Conservation (phyloP, 1,140 invertebrate species). For the Hetaerina americana region DNA sequence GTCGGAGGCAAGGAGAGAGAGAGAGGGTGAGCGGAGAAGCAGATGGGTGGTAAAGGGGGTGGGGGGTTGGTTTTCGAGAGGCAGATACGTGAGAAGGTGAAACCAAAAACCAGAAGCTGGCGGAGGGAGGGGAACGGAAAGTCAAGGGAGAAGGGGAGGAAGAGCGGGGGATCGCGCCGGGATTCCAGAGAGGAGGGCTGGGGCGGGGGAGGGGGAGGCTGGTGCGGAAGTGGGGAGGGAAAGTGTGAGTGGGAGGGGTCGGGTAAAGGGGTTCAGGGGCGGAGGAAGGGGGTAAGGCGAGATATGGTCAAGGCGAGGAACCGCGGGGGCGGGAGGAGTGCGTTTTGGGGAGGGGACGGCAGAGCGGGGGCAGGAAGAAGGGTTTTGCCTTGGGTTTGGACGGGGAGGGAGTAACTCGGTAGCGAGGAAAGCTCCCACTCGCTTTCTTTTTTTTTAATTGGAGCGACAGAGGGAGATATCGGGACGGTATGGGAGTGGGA, state of each 20-base stretch:
- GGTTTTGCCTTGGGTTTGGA: too few relatives aligned
- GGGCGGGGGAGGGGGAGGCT: background rate
- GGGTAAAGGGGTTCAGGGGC: too few relatives aligned
- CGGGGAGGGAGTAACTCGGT: too few relatives aligned
- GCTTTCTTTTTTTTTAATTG: too few relatives aligned
- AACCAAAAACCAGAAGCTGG: background rate
- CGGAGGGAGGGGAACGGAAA: too few relatives aligned
- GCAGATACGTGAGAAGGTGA: too few relatives aligned
- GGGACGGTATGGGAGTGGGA: background rate
- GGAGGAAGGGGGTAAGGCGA: background rate
- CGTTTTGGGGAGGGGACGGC: background rate
- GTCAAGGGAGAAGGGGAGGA: background rate
- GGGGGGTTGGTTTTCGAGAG: background rate
- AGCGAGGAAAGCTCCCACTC: too few relatives aligned
- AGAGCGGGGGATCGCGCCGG: background rate
- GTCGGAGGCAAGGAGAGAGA: background rate
- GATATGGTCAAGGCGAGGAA: too few relatives aligned
- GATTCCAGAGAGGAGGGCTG: background rate
- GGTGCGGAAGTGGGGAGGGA: background rate
- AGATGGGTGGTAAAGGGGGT: background rate
- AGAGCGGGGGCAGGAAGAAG: background rate
- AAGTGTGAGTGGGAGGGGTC: too few relatives aligned
- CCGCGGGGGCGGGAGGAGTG: background rate
- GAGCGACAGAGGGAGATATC: background rate
- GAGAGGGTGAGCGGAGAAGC: background rate